Base-by-base conservation (phyloP, 1,140 invertebrate genomes). In the Pomacea maculata region DNA sequence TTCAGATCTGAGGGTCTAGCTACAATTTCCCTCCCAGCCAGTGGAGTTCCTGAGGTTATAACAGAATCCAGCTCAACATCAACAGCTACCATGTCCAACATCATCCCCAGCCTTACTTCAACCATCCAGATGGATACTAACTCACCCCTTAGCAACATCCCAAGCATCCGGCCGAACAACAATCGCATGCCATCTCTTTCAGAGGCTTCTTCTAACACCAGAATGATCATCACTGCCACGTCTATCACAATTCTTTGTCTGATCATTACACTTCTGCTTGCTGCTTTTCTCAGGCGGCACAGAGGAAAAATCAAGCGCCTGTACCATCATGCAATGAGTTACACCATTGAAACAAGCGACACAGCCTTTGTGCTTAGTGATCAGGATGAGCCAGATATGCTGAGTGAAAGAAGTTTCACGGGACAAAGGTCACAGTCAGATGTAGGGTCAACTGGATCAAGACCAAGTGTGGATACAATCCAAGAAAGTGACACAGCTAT, bases 401-500 rank as follows among this genome's bases (percentile, higher is more conserved):
- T 76, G 54, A 25, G 74, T 15, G 71, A 80, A 65, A 63, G 73
- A n/a, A 54, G 54, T 11, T 25, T 25, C 19, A n/a, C 63, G 64
- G 80, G 67, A 34, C 63, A 21, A 75, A 73, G 78, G 79, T 80
- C 81, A 72, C 72, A 84, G 21, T 83, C 82, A n/a, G 84, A 85
- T 29, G 71, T 82, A 14, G 83, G 84, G 11, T 86, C 84, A 6
- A 82, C 81, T 34, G 82, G 82, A 34, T 86, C 85, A 21, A 64
- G 70, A 55, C 81, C 84, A n/a, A 78, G 77, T 17, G n/a, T 70
- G 52, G 77, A 68, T 29, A 45, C 34, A 8, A 19, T 29, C 71
- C 25, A 61, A 61, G 57, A 61, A 61, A 61, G 57, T 61, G 57
- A 61, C 57, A 61, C 57, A 61, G 57, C 57, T 14, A 61, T 61